These are phyloP conservation scores for Phlogophora meticulosa DNA, from an alignment of 2,888 invertebrate genomes.

Conservation along the genomic window DNA sequence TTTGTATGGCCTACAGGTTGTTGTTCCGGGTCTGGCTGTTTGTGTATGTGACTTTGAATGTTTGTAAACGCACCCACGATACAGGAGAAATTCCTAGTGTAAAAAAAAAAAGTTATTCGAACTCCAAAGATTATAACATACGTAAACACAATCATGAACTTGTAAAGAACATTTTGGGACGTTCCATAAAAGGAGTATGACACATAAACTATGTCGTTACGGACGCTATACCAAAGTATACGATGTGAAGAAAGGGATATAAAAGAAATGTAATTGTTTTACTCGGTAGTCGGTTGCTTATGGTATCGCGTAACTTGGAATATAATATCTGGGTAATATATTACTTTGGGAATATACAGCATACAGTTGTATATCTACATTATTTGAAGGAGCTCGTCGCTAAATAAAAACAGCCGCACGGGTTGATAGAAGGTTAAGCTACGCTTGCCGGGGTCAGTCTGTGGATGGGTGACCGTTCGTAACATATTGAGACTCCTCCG, in stretches of 20 bases:
- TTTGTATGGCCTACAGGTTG: too few relatives aligned
- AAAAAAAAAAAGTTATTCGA: not conserved
- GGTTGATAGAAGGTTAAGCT: too few relatives aligned
- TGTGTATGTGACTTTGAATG: too few relatives aligned
- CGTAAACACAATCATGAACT: conserved; percentile 38
- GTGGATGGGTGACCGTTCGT: too few relatives aligned
- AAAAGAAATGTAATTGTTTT: conserved; percentile 44
- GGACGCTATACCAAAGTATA: conserved; percentile 30
- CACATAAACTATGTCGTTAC: conserved; percentile 49
- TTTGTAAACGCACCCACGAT: too few relatives aligned
- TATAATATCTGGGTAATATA: not conserved
- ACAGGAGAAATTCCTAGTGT: too few relatives aligned
- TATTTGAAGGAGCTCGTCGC: too few relatives aligned
- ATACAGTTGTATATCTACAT: not conserved
- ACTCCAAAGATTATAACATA: conserved; percentile 20
- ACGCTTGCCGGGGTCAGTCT: too few relatives aligned
- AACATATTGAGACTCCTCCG: too few relatives aligned
- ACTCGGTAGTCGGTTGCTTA: conserved; percentile 15
- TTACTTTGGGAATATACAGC: not conserved
- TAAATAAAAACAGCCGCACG: too few relatives aligned
- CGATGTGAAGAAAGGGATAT: conserved; percentile 31
- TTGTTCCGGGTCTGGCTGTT: too few relatives aligned
- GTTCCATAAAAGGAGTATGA: conserved; percentile 34
- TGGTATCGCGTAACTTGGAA: conserved; percentile 7
- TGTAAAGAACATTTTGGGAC: conserved; percentile 30